These are phyloP conservation scores for Puffinus mauretanicus DNA, from an alignment of 2,113 vertebrate species.

Conservation along the genomic window DNA sequence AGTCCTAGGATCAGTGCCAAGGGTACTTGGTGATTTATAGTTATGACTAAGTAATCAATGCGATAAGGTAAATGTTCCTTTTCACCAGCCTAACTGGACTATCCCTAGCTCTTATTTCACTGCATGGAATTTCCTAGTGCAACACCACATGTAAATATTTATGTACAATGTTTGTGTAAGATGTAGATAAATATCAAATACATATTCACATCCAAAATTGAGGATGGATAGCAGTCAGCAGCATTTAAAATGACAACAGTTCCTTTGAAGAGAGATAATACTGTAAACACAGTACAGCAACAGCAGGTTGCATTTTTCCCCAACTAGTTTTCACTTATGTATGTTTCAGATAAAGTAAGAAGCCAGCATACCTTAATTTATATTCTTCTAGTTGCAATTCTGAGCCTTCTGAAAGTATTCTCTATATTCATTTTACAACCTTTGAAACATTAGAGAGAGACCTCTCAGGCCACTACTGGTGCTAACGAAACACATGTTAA, in stretches of 20 bases:
- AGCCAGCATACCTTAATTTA: not conserved
- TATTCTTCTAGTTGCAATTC: not conserved
- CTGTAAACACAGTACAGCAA: not conserved
- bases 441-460: not conserved
- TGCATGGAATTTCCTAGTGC: not conserved
- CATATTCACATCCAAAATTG: not conserved
- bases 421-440: not conserved
- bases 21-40: not conserved
- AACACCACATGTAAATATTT: not conserved
- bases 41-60: not conserved
- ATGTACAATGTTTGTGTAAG: not conserved
- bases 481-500: not conserved
- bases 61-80: constrained; percentile 15
- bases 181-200: not conserved
- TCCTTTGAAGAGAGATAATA: not conserved
- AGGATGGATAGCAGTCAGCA: not conserved
- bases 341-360: not conserved
- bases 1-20: constrained; percentile 26
- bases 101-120: not conserved
- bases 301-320: not conserved
- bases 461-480: not conserved
- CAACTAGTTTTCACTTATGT: not conserved
- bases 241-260: not conserved
- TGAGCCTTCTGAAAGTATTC: not conserved
- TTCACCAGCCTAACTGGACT: not conserved